Conservation (phyloP, 2,113 vertebrate genomes). For the Chaetops frenatus region DNA sequence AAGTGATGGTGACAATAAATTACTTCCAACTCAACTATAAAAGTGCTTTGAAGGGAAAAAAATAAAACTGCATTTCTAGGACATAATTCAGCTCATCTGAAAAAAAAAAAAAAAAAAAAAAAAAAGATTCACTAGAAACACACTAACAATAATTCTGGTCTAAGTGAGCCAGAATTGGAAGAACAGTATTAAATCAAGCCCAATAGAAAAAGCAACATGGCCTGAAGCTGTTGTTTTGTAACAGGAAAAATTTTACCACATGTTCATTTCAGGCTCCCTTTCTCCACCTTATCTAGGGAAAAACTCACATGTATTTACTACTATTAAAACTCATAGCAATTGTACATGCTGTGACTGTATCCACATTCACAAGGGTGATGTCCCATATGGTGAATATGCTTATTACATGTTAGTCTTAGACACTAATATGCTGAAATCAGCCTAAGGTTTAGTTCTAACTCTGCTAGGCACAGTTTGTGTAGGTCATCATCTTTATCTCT, state of each 20-base stretch:
- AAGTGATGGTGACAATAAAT: constrained; percentile 38
- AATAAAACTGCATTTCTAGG: neutral
- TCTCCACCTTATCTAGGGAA: neutral
- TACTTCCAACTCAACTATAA: neutral
- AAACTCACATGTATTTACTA: neutral
- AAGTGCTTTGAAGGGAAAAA: neutral
- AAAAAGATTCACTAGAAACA: neutral
- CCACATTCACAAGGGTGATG: neutral
- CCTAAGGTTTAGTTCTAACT: neutral
- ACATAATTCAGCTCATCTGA: constrained; percentile 10
- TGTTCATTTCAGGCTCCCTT: neutral
- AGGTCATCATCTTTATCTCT: neutral
- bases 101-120: constrained; percentile 29
- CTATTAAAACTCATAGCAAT: neutral
- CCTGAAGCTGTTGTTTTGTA: neutral
- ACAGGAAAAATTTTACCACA: neutral
- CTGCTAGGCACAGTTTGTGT: neutral
- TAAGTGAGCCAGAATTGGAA: neutral
- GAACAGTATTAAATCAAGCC: neutral
- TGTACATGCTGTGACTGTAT: neutral
- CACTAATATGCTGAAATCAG: neutral
- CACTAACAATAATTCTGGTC: neutral
- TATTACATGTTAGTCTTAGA: neutral
- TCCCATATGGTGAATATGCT: neutral
- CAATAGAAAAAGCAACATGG: neutral